Evolutionary conservation across 2,888 invertebrate genomes (phyloP).

Genomic region (Therioaphis trifolii): DNA sequence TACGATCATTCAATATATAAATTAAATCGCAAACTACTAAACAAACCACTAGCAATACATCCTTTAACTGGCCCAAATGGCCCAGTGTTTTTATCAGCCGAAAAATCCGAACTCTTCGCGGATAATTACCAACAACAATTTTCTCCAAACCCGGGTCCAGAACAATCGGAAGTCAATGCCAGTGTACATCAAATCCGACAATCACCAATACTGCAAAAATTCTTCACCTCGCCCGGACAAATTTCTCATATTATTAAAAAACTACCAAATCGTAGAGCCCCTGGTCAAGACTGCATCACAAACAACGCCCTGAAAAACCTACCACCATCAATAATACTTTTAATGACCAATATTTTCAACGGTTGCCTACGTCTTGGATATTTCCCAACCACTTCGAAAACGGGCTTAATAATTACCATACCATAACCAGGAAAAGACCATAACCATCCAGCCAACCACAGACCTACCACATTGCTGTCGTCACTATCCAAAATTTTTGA

Average conservation of each 20-base stretch:
- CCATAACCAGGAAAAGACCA: no score
- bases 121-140: background rate
- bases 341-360: no score
- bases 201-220: background rate
- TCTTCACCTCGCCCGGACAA: background rate
- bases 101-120: background rate
- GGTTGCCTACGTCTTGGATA: no score
- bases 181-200: background rate
- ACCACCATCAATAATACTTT: no score
- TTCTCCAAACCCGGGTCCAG: background rate
- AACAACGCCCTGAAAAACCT: no score
- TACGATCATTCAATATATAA: background rate
- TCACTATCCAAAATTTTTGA: no score
- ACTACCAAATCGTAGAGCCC: background rate
- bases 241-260: background rate
- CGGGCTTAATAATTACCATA: no score
- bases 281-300: background rate
- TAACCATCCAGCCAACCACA: no score
- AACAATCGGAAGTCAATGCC: background rate
- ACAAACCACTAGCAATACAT: background rate
- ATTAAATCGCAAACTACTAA: background rate
- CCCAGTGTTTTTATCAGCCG: background rate
- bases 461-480: no score
- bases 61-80: background rate
- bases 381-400: no score